Evolutionary conservation across 2,113 vertebrate genomes (phyloP), one percentile per base, ranked within the genome.

Genomic region (Cromileptes altivelis): DNA sequence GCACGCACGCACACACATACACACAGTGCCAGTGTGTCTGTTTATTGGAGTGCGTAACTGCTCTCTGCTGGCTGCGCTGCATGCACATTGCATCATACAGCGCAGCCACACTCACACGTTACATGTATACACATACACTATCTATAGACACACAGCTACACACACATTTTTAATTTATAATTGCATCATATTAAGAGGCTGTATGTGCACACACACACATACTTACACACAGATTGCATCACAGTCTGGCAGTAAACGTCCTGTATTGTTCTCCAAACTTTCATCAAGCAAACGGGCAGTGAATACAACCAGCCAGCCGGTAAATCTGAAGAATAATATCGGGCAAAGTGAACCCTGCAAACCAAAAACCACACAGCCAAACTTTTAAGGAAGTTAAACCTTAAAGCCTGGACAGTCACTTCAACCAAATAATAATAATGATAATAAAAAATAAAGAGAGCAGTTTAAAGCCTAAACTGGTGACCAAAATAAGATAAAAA

Each of bases 171-270:
- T 70, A 45, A 74, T 70, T 62, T 55, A 70, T n/a, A 52, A 67
- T 86, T 86, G 78, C 89, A 47, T 91, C 88, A 89, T 47, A 23
- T 50, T 14, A 33, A 17, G 42, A 55, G 45, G 73, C 73, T 57
- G 42, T 4, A 49, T 7, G n/a, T 25, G 23, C 55, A 70, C 49
- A 47, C 80, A 70, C 55, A 70, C 61, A 55, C 62, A 23, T 6
- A 73, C 85, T 71, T 82, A 75, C 83, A 61, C 85, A 80, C 67
- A 62, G 76, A 80, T 90, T 89, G 85, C 85, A 76, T 85, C 91
- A 88, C 61, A 63, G 33, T 62, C 88, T 71, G 77, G 58, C 82
- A 67, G 83, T 77, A 65, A 70, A 84, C 49, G 27, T 75, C 33
- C 68, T 53, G 55, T 60, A 82, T 85, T 76, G 78, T 86, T 84